A percentile compares a stretch with the other conserved stretches of the same genome.
Conservation (phyloP, 2,797 vertebrate species). For the Steatocranus sp. region DNA sequence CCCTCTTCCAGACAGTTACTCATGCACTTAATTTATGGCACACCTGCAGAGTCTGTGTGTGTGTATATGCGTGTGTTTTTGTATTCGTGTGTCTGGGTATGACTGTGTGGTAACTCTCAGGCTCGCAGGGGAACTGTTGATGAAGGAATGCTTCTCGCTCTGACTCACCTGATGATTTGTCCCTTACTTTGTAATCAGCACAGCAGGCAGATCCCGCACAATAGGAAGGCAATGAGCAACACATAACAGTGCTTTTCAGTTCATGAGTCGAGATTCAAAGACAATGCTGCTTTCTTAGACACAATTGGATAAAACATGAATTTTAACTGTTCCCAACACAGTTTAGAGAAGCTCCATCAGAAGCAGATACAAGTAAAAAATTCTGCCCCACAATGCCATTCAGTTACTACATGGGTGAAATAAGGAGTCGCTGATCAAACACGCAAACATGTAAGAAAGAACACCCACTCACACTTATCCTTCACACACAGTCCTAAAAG, state of each 20-base stretch:
- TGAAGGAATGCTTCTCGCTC: conserved; percentile 63
- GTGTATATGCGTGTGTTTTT: conserved; percentile 9
- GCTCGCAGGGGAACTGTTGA: conserved; percentile 49
- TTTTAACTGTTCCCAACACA: background rate
- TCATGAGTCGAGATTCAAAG: background rate
- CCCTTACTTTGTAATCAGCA: conserved; percentile 54
- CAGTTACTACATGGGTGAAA: background rate
- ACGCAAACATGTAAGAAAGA: conserved; percentile 3
- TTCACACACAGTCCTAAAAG: background rate
- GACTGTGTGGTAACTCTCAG: conserved; percentile 47
- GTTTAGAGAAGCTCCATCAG: background rate
- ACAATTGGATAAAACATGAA: background rate
- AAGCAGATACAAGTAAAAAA: background rate
- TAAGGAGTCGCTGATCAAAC: background rate
- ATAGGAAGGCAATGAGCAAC: conserved; percentile 24
- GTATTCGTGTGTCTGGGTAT: conserved; percentile 6
- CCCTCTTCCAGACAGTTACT: conserved; percentile 68
- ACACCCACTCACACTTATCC: conserved; percentile 23
- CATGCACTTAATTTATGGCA: conserved; percentile 69
- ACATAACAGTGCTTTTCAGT: background rate
- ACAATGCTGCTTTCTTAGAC: background rate
- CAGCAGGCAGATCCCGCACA: conserved; percentile 49
- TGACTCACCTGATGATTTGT: conserved; percentile 74
- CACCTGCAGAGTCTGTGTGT: conserved; percentile 60
- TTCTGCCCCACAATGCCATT: background rate